Evolutionary conservation across 2,113 vertebrate species (phyloP).

Genomic region (Tachuris rubrigastra): DNA sequence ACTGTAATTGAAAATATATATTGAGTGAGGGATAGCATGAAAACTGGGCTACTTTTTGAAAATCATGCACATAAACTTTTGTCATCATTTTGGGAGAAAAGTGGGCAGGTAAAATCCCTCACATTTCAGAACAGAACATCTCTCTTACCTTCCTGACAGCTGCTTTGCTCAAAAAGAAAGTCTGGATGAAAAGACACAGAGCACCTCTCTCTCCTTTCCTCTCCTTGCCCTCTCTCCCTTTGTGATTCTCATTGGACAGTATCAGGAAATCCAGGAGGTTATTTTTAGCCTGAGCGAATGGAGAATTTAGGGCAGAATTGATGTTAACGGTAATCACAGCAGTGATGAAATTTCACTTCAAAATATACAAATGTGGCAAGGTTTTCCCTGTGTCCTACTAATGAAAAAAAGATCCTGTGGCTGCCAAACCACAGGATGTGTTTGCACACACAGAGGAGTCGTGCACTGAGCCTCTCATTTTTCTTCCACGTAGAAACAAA

Average conservation of each 20-base stretch:
- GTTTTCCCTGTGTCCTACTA: conserved; percentile 29
- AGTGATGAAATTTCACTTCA: conserved; percentile 17
- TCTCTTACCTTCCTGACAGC: background rate
- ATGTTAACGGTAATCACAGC: conserved; percentile 25
- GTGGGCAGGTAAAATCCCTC: background rate
- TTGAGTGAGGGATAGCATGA: background rate
- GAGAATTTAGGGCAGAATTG: conserved; percentile 37
- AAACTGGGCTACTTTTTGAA: background rate
- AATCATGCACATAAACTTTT: background rate
- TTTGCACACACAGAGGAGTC: background rate
- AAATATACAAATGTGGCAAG: background rate
- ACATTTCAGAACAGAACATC: background rate
- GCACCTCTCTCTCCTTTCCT: background rate
- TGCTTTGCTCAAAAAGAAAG: background rate
- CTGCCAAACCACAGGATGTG: background rate
- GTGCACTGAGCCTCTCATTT: background rate
- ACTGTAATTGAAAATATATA: background rate
- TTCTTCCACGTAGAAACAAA: background rate
- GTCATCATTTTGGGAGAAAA: background rate
- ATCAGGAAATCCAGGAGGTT: background rate
- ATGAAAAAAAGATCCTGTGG: conserved; percentile 18
- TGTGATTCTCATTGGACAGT: background rate
- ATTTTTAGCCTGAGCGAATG: conserved; percentile 22
- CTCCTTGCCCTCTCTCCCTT: background rate
- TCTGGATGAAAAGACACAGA: background rate